A percentile compares a stretch with the other conserved stretches of the same genome.
phyloP scores from a whole-genome alignment of 2,888 invertebrate genomes.

The Apodemia zela region DNA sequence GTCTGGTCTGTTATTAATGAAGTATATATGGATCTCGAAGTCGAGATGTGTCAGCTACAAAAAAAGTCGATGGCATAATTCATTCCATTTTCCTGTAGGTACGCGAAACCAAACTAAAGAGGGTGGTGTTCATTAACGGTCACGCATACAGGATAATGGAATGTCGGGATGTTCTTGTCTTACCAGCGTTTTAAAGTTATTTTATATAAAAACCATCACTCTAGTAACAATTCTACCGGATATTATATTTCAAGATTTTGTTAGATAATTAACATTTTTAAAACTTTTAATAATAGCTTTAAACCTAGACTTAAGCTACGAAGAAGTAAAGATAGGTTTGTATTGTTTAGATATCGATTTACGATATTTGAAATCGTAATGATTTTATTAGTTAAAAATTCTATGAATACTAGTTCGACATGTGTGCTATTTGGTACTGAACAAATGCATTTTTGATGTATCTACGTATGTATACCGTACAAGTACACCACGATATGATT shows the following conservation, averaged over 20 bases:
- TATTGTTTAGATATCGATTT: slow-evolving; percentile 17
- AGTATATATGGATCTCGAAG: slow-evolving; percentile 40
- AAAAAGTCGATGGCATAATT: slow-evolving; percentile 53
- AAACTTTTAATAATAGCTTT: slow-evolving; percentile 64
- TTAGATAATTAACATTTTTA: slow-evolving; percentile 64
- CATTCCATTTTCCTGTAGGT: slow-evolving; percentile 50
- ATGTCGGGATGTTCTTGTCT: slow-evolving; percentile 42
- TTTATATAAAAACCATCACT: slow-evolving; percentile 75
- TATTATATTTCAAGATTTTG: slow-evolving; percentile 55
- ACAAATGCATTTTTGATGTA: slow-evolving; percentile 74
- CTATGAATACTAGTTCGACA: slow-evolving; percentile 60
- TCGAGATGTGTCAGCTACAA: slow-evolving; percentile 64
- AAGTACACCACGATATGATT: slow-evolving; percentile 37
- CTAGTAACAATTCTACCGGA: slow-evolving; percentile 79
- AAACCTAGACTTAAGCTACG: slow-evolving; percentile 72
- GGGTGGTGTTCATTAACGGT: slow-evolving; percentile 50
- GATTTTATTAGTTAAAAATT: slow-evolving; percentile 52
- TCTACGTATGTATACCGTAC: slow-evolving; percentile 49
- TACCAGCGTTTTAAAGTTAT: slow-evolving; percentile 52
- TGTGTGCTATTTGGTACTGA: slow-evolving; percentile 71
- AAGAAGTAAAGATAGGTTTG: slow-evolving; percentile 51
- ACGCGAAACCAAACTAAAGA: slow-evolving; percentile 47
- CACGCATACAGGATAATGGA: slow-evolving; percentile 48
- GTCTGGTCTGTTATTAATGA: not conserved
- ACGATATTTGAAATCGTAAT: slow-evolving; percentile 38